Evolutionary conservation across 2,888 invertebrate species (phyloP).

Genomic region (Mechanitis mazaeus): DNA sequence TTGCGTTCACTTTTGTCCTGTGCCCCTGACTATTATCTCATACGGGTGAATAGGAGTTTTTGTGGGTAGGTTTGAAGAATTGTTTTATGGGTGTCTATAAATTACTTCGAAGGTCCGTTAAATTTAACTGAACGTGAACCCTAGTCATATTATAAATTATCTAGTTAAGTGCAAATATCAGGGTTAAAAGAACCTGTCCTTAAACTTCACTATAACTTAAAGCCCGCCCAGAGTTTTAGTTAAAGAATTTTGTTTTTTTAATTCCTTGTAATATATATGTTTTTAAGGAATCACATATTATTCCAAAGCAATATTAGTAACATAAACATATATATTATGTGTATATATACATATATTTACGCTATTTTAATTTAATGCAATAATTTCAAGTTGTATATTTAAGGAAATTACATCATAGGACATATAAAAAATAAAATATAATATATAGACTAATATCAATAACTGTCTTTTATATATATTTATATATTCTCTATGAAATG

Average conservation of each 20-base stretch:
- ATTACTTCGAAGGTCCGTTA: slow-evolving; percentile 37
- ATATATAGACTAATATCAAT: no score
- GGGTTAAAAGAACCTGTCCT: not conserved
- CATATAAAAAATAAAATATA: no score
- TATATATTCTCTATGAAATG: not conserved
- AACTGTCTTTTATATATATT: no score
- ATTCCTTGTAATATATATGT: no score
- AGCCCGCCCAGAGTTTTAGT: slow-evolving; percentile 13
- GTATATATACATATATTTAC: no score
- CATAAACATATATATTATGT: no score
- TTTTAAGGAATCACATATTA: no score
- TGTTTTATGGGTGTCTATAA: slow-evolving; percentile 71
- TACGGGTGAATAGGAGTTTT: slow-evolving; percentile 66
- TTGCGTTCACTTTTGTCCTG: slow-evolving; percentile 70
- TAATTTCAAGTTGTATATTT: no score
- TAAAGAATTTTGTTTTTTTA: not conserved
- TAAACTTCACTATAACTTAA: no score
- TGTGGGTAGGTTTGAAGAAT: slow-evolving; percentile 69
- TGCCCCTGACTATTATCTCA: slow-evolving; percentile 69
- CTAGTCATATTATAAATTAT: slow-evolving; percentile 51
- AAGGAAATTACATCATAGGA: no score
- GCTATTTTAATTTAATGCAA: no score
- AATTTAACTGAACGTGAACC: slow-evolving; percentile 37
- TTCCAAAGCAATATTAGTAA: no score
- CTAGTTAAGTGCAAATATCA: slow-evolving; percentile 30